Percentiles rank a stretch among this genome's conserved stretches.
Evolutionary conservation across 2,888 invertebrate genomes (phyloP).

Genomic region (Xestobium rufovillosum): DNA sequence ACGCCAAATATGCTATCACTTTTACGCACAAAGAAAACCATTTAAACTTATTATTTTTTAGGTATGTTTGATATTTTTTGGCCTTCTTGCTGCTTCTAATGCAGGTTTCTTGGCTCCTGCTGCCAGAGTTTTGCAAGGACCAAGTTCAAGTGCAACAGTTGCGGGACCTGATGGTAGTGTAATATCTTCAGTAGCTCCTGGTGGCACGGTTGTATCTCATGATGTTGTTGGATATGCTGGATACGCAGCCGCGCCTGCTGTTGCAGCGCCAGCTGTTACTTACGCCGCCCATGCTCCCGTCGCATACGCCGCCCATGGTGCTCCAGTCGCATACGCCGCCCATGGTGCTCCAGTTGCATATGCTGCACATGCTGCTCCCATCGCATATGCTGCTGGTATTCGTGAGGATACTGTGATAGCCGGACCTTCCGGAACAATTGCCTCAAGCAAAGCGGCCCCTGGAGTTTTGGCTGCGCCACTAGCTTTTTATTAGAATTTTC

Average conservation of each 20-base stretch:
- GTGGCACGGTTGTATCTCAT: slow-evolving; percentile 34
- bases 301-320: slow-evolving; percentile 14
- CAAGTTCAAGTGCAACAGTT: slow-evolving; percentile 12
- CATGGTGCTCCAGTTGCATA: slow-evolving; percentile 12
- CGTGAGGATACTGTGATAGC: slow-evolving; percentile 17
- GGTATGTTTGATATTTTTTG: slow-evolving; percentile 26
- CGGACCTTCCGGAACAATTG: slow-evolving; percentile 18
- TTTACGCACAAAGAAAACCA: no score
- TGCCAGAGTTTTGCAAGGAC: slow-evolving; percentile 13
- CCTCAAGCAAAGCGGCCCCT: slow-evolving; percentile 5
- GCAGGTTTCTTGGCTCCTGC: slow-evolving; percentile 23
- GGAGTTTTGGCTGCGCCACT: background rate
- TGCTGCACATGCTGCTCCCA: slow-evolving; percentile 5
- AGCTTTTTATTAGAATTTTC: background rate
- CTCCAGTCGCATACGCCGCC: slow-evolving; percentile 21
- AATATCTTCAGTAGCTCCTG: slow-evolving; percentile 13
- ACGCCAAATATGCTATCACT: no score
- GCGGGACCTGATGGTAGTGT: slow-evolving; percentile 14
- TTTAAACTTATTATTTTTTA: background rate
- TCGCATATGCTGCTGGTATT: slow-evolving; percentile 7
- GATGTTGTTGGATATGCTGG: background rate
- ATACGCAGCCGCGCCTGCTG: slow-evolving; percentile 29
- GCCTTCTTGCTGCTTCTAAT: slow-evolving; percentile 27
- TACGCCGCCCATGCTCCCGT: slow-evolving; percentile 24
- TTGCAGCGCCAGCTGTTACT: slow-evolving; percentile 22